Evolutionary conservation across 1,140 invertebrate species (phyloP).

Genomic region (Eriosoma lanigerum): DNA sequence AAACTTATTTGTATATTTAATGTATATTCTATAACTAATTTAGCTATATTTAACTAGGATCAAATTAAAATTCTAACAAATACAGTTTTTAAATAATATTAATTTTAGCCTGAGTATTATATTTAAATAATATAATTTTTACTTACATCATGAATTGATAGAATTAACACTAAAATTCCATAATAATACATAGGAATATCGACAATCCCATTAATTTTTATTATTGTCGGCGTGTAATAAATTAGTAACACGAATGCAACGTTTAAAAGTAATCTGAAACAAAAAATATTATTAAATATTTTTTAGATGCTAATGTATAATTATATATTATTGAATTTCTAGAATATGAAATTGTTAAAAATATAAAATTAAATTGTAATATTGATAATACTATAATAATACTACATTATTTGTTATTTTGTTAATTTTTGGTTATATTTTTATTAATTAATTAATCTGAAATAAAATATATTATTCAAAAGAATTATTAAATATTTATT

Average conservation of each 20-base stretch:
- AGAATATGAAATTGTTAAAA: not conserved
- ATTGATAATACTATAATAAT: not conserved
- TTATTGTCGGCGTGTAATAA: slow-evolving; percentile 5
- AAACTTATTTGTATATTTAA: not conserved
- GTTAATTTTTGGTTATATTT: not conserved
- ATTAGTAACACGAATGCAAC: not conserved
- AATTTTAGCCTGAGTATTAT: not conserved
- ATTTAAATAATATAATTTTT: not conserved
- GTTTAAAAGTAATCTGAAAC: not conserved
- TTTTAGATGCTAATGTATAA: too few species aligned
- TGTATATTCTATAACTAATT: too few species aligned
- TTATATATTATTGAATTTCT: too few species aligned
- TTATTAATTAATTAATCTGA: not conserved
- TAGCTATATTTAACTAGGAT: not conserved
- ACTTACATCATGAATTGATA: not conserved
- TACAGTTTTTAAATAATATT: not conserved
- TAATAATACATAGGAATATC: slow-evolving; percentile 20
- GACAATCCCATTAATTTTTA: not conserved
- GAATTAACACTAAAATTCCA: not conserved
- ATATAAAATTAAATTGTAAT: not conserved
- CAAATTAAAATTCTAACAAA: not conserved
- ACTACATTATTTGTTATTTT: not conserved
- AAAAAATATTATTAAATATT: slow-evolving; percentile 38
- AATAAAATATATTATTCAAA: not conserved
- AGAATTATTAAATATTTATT: too few species aligned